Conservation (phyloP, 2,113 vertebrate species). For the Geococcyx californianus region DNA sequence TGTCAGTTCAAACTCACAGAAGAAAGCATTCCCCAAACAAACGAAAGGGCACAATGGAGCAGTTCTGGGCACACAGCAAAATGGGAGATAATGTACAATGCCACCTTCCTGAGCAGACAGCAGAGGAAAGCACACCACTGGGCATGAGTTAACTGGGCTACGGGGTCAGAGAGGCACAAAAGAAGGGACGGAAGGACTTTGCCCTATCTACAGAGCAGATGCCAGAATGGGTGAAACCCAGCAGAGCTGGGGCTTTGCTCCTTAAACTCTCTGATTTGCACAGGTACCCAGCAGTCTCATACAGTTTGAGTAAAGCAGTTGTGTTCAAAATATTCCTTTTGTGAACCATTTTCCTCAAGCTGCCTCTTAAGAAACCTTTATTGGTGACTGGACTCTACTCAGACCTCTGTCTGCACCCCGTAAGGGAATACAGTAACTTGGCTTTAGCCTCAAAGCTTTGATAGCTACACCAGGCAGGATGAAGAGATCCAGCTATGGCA, state of each 20-base stretch:
- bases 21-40: background rate
- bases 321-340: background rate
- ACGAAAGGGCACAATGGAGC: background rate
- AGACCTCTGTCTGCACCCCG: background rate
- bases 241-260: background rate
- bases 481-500: background rate
- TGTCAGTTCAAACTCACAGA: background rate
- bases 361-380: background rate
- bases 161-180: fast-evolving
- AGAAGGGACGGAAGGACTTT: background rate
- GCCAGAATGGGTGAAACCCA: background rate
- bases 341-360: background rate
- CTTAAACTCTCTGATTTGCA: background rate
- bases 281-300: background rate
- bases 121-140: background rate
- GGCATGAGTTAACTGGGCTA: background rate
- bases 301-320: background rate
- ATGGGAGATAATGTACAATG: background rate
- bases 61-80: background rate
- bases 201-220: background rate
- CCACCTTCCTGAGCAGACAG: background rate
- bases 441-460: background rate
- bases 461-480: background rate
- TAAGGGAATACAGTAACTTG: background rate
- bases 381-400: background rate